A percentile compares a stretch with the other conserved stretches of the same genome.
These are phyloP conservation scores for Planiliza haematocheilus DNA, from an alignment of 2,113 vertebrate species.

Conservation along the genomic window DNA sequence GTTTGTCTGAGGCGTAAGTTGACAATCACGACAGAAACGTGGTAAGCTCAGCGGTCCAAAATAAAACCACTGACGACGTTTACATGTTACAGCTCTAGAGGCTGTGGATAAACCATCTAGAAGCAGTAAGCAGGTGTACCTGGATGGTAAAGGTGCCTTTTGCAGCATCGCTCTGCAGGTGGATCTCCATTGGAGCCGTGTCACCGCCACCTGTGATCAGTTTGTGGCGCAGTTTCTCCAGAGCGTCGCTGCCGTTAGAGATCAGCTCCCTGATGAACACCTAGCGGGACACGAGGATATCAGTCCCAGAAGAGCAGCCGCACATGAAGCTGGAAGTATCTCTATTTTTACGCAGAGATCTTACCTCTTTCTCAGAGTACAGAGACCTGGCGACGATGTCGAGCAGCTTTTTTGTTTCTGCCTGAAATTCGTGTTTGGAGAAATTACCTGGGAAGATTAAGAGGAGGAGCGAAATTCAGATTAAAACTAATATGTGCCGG, in stretches of 20 bases:
- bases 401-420: slow-evolving; percentile 96
- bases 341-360: neutral
- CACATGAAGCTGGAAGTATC: neutral
- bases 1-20: too few relatives aligned
- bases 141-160: slow-evolving; percentile 95
- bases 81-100: neutral
- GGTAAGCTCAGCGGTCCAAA: too few relatives aligned
- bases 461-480: slow-evolving; percentile 16
- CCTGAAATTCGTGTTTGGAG: slow-evolving; percentile 95
- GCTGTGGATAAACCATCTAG: neutral
- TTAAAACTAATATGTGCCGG: neutral
- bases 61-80: too few relatives aligned
- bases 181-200: slow-evolving; percentile 91
- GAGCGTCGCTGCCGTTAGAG: slow-evolving; percentile 94
- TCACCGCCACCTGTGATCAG: slow-evolving; percentile 85
- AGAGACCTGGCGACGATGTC: slow-evolving; percentile 96
- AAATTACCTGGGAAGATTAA: slow-evolving; percentile 82
- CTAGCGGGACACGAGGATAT: slow-evolving; percentile 70
- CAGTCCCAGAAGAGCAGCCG: neutral
- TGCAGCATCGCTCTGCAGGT: slow-evolving; percentile 88
- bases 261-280: slow-evolving; percentile 97
- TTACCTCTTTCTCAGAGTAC: slow-evolving; percentile 98
- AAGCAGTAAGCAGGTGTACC: slow-evolving; percentile 76
- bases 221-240: slow-evolving; percentile 94
- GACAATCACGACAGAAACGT: too few relatives aligned